Evolutionary conservation across 2,113 vertebrate genomes (phyloP), one percentile per base, ranked within the genome.

Genomic region (Egretta garzetta): DNA sequence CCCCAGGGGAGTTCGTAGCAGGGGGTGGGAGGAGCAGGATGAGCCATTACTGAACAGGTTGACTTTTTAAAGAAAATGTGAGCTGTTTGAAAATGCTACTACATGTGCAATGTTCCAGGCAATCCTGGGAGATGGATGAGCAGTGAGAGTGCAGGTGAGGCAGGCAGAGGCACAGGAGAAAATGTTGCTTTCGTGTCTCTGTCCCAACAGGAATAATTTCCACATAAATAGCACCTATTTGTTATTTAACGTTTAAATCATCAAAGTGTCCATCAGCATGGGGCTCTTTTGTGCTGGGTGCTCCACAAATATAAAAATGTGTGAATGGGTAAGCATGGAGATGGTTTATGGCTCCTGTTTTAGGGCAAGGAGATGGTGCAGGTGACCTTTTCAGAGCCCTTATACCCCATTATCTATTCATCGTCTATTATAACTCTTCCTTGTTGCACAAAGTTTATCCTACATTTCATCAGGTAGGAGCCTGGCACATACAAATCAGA

Each of bases 31-130:
- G 96, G 96, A 95, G 93, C 92, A 62, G 96, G 71, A 93, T 93
- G 86, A 96, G 90, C 94, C 95, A 94, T 97, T 96, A 94, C 81
- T n/a, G 92, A 93, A 90, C 82, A 92, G 85, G 92, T 83, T 97
- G 96, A 94, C 96, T 97, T 95, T 95, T 93, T 83, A 80, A 95
- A 94, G 96, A 90, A 94, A 97, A 94, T 97, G 94, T 94, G 95
- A 97, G 93, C 95, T 95, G 95, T 96, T 97, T 97, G 90, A 95
- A 97, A 97, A 97, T 97, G 94, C 92, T 97, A 50, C 73, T 93
- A 45, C 92, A 92, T 95, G 95, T 93, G 90, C 90, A 90, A 59
- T 63, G 94, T 97, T 96, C 90, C 67, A 88, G 88, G 95, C 97
- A 94, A 94, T 97, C 95, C 71, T 70, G 88, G 88, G 94, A 97